These are phyloP conservation scores for Zoanthus sociatus DNA, from an alignment of 92 coral and sea anemone species.

Conservation along the genomic window DNA sequence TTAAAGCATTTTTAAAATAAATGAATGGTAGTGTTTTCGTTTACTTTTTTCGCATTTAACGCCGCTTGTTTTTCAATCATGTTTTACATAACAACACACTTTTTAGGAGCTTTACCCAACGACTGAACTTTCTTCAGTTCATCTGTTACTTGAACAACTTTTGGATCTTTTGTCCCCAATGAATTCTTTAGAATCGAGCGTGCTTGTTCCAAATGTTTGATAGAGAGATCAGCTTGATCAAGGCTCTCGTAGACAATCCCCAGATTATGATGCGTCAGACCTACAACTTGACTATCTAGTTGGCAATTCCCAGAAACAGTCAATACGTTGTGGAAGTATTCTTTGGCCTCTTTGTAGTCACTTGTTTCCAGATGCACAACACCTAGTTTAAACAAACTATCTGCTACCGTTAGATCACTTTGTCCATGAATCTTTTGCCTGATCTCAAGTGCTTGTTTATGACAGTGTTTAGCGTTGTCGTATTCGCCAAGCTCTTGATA, in stretches of 20 bases:
- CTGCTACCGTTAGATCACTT: constrained; percentile 26
- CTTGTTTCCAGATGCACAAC: constrained; percentile 29
- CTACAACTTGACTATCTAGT: constrained; percentile 6
- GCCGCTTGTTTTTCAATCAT: background rate
- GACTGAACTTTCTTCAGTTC: constrained; percentile 24
- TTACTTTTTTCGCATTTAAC: background rate
- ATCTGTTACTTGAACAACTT: constrained; percentile 12
- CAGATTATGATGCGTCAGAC: constrained; percentile 37
- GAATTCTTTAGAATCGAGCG: background rate
- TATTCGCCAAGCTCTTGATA: constrained; percentile 23
- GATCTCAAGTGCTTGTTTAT: constrained; percentile 37
- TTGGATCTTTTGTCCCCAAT: constrained; percentile 1
- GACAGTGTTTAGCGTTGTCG: constrained; percentile 26
- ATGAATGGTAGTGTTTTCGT: no score
- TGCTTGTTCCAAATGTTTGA: constrained; percentile 30
- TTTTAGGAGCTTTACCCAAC: background rate
- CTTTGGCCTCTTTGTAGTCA: constrained; percentile 24
- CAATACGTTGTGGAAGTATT: constrained; percentile 14
- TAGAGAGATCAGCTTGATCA: constrained; percentile 16
- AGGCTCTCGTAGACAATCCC: constrained; percentile 15
- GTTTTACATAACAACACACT: constrained; percentile 22
- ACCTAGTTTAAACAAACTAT: constrained; percentile 41
- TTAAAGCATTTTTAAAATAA: no score
- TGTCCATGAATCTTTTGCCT: constrained; percentile 26
- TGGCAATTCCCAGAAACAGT: constrained; percentile 7